These are phyloP conservation scores for Archaeoteleia sp. DNA, from an alignment of 2,888 invertebrate genomes.

Conservation along the genomic window DNA sequence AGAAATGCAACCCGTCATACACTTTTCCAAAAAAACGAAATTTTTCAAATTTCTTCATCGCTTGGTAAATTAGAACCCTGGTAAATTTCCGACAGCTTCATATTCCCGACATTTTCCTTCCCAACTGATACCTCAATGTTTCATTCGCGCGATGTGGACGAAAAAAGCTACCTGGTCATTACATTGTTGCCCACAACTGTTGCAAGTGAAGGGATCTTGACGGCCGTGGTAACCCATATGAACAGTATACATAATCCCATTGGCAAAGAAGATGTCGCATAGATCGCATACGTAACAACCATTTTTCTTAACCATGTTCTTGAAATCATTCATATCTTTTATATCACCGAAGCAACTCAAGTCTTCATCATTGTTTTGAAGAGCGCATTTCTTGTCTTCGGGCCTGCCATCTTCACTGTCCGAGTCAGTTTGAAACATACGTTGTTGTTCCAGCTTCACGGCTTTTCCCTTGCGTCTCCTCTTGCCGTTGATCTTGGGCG, in stretches of 20 bases:
- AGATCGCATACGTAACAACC: slow-evolving; percentile 83
- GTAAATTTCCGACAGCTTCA: too few species aligned
- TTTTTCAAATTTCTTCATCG: too few species aligned
- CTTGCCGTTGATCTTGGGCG: slow-evolving; percentile 39
- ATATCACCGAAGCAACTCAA: too few species aligned
- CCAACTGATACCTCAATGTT: slow-evolving; percentile 52
- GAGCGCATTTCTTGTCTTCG: not conserved
- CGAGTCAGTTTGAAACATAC: slow-evolving; percentile 74
- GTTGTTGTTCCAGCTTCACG: slow-evolving; percentile 85
- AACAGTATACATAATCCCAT: slow-evolving; percentile 92
- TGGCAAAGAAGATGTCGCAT: slow-evolving; percentile 93
- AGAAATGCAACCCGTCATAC: too few species aligned
- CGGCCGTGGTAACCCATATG: slow-evolving; percentile 98
- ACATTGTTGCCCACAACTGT: slow-evolving; percentile 93
- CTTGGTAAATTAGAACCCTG: too few species aligned
- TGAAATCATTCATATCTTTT: too few species aligned
- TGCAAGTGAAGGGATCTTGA: slow-evolving; percentile 95
- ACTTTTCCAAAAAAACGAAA: too few species aligned
- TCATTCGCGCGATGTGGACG: slow-evolving; percentile 84
- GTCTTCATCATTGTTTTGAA: not conserved
- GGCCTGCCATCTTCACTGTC: slow-evolving; percentile 69
- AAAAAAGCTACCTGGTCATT: slow-evolving; percentile 91
- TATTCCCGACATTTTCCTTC: too few species aligned
- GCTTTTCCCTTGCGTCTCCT: slow-evolving; percentile 91
- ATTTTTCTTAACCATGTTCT: slow-evolving; percentile 33